A percentile compares a stretch with the other conserved stretches of the same genome.
phyloP scores from a whole-genome alignment of 2,888 invertebrate species.

The Parapristionchus giblindavisi region DNA sequence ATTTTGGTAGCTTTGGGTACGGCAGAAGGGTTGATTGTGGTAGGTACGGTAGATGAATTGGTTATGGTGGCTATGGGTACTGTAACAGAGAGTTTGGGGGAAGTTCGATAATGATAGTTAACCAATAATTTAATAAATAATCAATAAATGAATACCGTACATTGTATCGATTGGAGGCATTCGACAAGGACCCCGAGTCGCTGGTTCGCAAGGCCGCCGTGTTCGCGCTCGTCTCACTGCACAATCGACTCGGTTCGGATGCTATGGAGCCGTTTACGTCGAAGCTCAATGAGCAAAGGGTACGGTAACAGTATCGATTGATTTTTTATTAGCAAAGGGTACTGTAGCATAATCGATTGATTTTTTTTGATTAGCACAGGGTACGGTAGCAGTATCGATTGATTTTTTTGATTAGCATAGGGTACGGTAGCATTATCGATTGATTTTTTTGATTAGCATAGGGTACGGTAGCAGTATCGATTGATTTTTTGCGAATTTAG shows the following conservation, averaged over 20 bases:
- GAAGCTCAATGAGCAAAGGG: constrained; percentile 86
- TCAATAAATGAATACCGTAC: neutral
- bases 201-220: constrained; percentile 90
- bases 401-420: too few relatives aligned
- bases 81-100: too few relatives aligned
- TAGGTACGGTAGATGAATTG: neutral
- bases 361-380: too few relatives aligned
- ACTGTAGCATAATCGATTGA: too few relatives aligned
- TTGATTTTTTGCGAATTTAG: too few relatives aligned
- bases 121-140: neutral
- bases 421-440: neutral
- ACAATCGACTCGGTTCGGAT: constrained; percentile 84
- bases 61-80: neutral
- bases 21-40: neutral
- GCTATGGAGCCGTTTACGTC: constrained; percentile 76
- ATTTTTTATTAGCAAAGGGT: neutral
- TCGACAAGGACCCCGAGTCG: constrained; percentile 86
- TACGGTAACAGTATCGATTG: constrained; percentile 66
- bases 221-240: constrained; percentile 94
- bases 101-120: too few relatives aligned
- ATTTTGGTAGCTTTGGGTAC: neutral
- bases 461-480: constrained; percentile 8
- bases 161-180: constrained; percentile 76
- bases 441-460: neutral
- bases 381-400: neutral